Base-by-base conservation (phyloP, 1,140 invertebrate species). In the Pollicipes pollicipes region DNA sequence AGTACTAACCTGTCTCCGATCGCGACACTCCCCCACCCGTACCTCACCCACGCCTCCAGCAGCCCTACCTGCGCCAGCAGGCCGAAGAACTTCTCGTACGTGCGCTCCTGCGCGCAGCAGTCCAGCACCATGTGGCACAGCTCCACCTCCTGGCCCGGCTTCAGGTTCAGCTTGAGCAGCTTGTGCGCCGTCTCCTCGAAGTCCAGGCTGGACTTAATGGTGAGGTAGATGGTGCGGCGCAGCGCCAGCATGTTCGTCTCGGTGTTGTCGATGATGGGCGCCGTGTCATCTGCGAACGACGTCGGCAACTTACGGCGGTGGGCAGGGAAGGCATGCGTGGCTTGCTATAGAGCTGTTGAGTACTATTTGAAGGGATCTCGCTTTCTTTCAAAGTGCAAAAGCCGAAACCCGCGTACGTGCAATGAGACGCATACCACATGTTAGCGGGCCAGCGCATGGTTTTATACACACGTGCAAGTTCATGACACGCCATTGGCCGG, bases 111-210 rank as follows among this genome's bases (percentile, higher is more conserved):
- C 8, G 96, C 95, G 83, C 97, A 99, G 77, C 97, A 99, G 82
- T 99, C 97, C 10, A 97, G 80, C 75, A 99, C 95, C 97, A 99
- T 99, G 79, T 98, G 91, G 78, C 96, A 99, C 0, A 99, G 82
- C 81, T 99, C 97, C 31, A 88, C 85, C 80, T 95, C 91, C 78
- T 93, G 90, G 0, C 90, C 91, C 4, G 90, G 95, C 80, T 97
- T 96, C 16, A 99, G 79, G 73, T 97, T 88, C 88, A 98, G 91
- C 81, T 96, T 98, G 82, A 99, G 87, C 8, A 99, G 79, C 81
- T 99, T 99, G 78, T 99, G 97, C 29, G 95, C 95, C 81, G 94
- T 97, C 83, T 99, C 97, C 80, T 99, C 95, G 83, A 93, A 97
- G 79, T 98, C 93, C 74, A 99, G 86, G 81, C 94, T 98, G 0